Evolutionary conservation across 1,140 invertebrate genomes (phyloP).

Genomic region (Leptestheria dahalacensis): DNA sequence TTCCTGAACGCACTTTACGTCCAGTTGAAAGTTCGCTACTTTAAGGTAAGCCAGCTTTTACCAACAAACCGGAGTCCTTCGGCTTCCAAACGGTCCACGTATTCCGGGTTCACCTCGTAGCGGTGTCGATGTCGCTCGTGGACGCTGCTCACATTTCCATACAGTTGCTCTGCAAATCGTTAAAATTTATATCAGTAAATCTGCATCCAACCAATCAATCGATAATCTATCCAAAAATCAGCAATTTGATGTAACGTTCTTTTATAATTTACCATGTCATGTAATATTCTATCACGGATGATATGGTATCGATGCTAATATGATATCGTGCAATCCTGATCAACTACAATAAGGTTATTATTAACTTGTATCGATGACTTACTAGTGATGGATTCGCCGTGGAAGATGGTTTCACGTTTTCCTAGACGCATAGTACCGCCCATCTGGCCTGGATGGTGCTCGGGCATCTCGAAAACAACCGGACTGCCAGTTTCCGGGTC

Average conservation of each 20-base stretch:
- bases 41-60: slow-evolving; percentile 30
- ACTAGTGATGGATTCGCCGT: slow-evolving; percentile 19
- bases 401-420: slow-evolving; percentile 71
- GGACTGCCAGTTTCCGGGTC: slow-evolving; percentile 52
- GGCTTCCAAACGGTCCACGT: slow-evolving; percentile 58
- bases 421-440: slow-evolving; percentile 98
- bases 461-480: slow-evolving; percentile 96
- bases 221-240: no score
- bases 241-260: no score
- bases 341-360: no score
- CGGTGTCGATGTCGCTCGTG: slow-evolving; percentile 95
- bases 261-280: no score
- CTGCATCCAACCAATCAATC: no score
- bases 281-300: no score
- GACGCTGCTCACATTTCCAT: slow-evolving; percentile 62
- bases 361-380: slow-evolving; percentile 1
- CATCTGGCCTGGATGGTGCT: slow-evolving; percentile 81
- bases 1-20: not conserved
- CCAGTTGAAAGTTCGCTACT: not conserved
- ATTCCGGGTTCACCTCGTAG: slow-evolving; percentile 86
- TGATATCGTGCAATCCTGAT: no score
- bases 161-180: slow-evolving; percentile 53
- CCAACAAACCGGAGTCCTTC: slow-evolving; percentile 85
- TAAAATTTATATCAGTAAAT: not conserved
- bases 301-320: no score